A percentile compares a stretch with the other conserved stretches of the same genome.
phyloP scores from a whole-genome alignment of 2,113 vertebrate species.

The Ornithorhynchus anatinus region DNA sequence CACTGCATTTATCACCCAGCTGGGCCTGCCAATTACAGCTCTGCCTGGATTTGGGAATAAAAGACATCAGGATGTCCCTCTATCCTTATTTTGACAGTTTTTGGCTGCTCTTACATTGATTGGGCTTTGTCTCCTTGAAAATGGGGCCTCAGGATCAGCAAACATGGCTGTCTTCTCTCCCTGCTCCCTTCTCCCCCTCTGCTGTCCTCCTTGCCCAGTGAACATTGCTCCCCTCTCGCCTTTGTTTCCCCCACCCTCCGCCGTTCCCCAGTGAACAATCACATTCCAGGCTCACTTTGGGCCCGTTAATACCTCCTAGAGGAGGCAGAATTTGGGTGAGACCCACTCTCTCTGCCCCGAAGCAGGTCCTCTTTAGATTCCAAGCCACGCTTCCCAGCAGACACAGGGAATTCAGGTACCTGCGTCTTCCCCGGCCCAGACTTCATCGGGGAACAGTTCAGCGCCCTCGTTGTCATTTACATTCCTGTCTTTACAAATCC shows the following conservation, averaged over 20 bases:
- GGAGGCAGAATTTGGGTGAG: slow-evolving; percentile 1
- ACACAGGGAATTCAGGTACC: slow-evolving; percentile 26
- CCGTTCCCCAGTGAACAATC: not conserved
- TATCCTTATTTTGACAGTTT: slow-evolving; percentile 46
- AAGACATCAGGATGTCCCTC: slow-evolving; percentile 32
- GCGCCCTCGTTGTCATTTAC: slow-evolving; percentile 27
- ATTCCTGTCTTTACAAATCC: slow-evolving; percentile 39
- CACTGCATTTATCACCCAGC: slow-evolving; percentile 15
- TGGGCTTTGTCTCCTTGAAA: slow-evolving; percentile 49
- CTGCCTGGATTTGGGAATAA: slow-evolving; percentile 27
- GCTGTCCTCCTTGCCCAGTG: accelerated
- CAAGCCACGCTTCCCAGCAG: slow-evolving; percentile 22
- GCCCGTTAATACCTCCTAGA: not conserved
- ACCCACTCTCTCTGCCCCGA: slow-evolving; percentile 5
- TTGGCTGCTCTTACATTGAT: slow-evolving; percentile 43
- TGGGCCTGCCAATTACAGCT: slow-evolving; percentile 29
- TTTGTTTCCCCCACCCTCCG: accelerated
- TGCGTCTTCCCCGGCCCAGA: not conserved
- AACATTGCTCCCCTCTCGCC: no score
- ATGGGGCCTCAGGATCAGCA: slow-evolving; percentile 25
- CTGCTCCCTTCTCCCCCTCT: no score
- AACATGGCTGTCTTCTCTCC: slow-evolving; percentile 35
- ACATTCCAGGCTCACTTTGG: not conserved
- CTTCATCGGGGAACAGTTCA: slow-evolving; percentile 18
- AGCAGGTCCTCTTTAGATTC: slow-evolving; percentile 39